Base-by-base conservation (phyloP, 2,797 vertebrate species). In the Lepus oiostolus region DNA sequence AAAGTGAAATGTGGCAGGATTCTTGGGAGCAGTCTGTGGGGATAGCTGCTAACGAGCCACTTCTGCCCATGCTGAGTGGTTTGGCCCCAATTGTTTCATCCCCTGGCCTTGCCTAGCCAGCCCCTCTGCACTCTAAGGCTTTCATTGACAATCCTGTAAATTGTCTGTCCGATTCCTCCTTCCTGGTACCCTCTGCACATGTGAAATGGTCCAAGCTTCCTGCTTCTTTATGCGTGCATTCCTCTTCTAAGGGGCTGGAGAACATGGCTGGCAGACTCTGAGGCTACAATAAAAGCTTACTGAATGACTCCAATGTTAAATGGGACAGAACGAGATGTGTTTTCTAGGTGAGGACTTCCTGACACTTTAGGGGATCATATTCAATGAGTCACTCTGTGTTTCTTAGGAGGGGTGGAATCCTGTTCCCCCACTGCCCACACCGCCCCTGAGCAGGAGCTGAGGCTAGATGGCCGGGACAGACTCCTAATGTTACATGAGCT, bases 231-330 rank as follows among this genome's bases (percentile, higher is more conserved):
- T 54, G 68, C 85, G 30, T 72, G 71, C 30, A 88, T 65, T n/a
- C 62, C 85, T 85, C 52, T 93, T 93, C 47, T 88, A 68, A 90
- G 28, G 79, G 58, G 92, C 10, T 35, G 79, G 42, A 89, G 10
- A 75, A 67, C 60, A 90, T 11, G 3, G 32, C 28, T 52, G 60
- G 62, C 75, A 91, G 70, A 67, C 32, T 86, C 32, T 80, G 65
- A 89, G 52, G 77, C 63, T 72, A 70, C 19, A 84, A 86, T 16
- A 80, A 88, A 79, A 94, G 11, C 62, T 86, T 76, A 79, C 22
- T 94, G 68, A 72, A 91, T 71, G 67, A 91, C 17, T 35, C 74
- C 79, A 91, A 16, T 60, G 28, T 35, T 88, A 47, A 82, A 38
- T 58, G 75, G 22, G 81, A 14, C n/a, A n/a, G 26, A 65, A 85